Conservation (phyloP, 64 coral and sea anemone genomes). For the Montipora capricornis region DNA sequence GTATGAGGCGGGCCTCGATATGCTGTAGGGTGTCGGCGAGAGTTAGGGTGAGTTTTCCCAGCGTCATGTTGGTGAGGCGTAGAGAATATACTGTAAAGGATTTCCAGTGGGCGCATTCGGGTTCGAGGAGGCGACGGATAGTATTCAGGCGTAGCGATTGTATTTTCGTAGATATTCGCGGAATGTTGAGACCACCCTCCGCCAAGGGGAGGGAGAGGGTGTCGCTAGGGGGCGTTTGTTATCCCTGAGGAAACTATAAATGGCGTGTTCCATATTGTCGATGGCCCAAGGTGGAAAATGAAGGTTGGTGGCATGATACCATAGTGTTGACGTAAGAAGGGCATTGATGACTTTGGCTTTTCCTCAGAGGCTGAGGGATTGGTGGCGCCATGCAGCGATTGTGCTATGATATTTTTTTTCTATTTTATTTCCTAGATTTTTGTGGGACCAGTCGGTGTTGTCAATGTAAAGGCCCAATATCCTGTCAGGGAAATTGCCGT, state of each 20-base stretch:
- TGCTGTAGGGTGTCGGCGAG: not conserved
- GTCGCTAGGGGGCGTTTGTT: not conserved
- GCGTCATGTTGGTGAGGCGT: not conserved
- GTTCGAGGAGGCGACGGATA: not conserved
- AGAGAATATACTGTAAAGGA: not conserved
- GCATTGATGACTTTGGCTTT: conserved; percentile 15
- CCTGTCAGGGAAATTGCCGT: not conserved
- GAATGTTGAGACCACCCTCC: conserved; percentile 33
- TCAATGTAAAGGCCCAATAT: not conserved
- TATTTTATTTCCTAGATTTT: not conserved
- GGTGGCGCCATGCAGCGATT: not conserved
- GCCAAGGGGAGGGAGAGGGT: not conserved
- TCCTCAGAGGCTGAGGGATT: not conserved
- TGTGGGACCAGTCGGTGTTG: not conserved
- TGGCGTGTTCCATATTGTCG: not conserved
- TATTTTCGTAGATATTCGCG: not conserved
- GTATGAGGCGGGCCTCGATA: not conserved
- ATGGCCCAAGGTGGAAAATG: not conserved
- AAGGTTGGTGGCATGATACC: not conserved
- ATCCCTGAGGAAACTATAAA: conserved; percentile 40
- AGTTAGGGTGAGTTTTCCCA: not conserved
- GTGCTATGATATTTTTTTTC: not conserved
- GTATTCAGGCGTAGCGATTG: conserved; percentile 13
- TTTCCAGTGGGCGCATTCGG: conserved; percentile 42
- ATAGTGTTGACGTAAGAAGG: conserved; percentile 15